phyloP scores from a whole-genome alignment of 2,113 vertebrate species.

The Tauraco erythrolophus region DNA sequence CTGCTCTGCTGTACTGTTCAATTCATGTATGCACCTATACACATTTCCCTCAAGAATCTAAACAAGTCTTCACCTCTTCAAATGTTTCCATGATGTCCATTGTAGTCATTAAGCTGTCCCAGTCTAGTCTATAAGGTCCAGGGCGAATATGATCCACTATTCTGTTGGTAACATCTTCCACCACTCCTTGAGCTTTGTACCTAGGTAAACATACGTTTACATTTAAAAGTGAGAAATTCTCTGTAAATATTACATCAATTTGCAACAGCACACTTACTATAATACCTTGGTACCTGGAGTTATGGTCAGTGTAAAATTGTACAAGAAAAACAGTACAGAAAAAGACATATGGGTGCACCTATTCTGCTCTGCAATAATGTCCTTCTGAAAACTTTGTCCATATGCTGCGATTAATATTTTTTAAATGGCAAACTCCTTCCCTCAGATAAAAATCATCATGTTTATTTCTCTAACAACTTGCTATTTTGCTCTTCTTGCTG shows the following conservation, averaged over 20 bases:
- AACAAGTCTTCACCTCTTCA: conserved; percentile 76
- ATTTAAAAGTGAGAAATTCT: background rate
- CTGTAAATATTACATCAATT: background rate
- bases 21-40: background rate
- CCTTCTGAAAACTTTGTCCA: background rate
- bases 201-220: conserved; percentile 62
- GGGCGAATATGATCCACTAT: conserved; percentile 86
- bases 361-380: background rate
- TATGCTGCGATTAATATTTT: background rate
- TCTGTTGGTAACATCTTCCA: conserved; percentile 75
- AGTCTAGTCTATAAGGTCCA: conserved; percentile 82
- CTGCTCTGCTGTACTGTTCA: background rate
- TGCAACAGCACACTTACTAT: background rate
- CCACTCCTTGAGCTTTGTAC: conserved; percentile 85
- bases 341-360: background rate
- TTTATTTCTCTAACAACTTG: background rate
- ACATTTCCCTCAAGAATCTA: background rate
- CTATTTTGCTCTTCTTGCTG: background rate
- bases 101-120: conserved; percentile 88
- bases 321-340: background rate
- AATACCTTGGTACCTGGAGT: background rate
- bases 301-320: fast-evolving
- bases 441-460: background rate
- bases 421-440: background rate
- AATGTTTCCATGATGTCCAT: conserved; percentile 84